A percentile compares a stretch with the other conserved stretches of the same genome.
These are phyloP conservation scores for Ceryle rudis DNA, from an alignment of 2,797 vertebrate species.

Conservation along the genomic window DNA sequence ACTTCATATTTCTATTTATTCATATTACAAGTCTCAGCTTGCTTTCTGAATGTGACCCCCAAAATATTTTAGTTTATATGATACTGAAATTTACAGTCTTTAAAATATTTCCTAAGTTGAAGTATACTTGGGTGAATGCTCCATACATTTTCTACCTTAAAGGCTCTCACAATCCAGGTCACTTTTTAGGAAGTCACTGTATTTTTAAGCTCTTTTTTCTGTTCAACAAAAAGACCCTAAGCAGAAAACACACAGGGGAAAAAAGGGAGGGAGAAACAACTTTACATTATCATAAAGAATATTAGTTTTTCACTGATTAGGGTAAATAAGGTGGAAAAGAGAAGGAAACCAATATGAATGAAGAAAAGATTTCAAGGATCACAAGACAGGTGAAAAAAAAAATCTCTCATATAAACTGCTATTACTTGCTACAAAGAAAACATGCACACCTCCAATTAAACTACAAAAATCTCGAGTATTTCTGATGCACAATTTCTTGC, in stretches of 20 bases:
- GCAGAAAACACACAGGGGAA: neutral
- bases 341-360: neutral
- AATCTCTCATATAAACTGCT: neutral
- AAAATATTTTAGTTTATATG: neutral
- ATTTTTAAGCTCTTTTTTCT: neutral
- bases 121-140: neutral
- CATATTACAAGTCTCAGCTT: neutral
- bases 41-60: neutral
- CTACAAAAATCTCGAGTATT: neutral
- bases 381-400: neutral
- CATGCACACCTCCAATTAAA: neutral
- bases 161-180: neutral
- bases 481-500: neutral
- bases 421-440: neutral
- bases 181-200: neutral
- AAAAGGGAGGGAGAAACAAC: neutral
- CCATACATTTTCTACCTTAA: neutral
- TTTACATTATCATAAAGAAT: neutral
- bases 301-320: neutral
- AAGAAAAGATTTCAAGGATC: neutral
- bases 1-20: neutral
- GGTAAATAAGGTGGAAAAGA: neutral
- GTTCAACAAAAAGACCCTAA: neutral
- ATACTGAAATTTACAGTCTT: neutral
- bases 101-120: neutral